Evolutionary conservation across 2,888 invertebrate genomes (phyloP), one percentile per base, ranked within the genome.

Genomic region (Drosophila anomalata): DNA sequence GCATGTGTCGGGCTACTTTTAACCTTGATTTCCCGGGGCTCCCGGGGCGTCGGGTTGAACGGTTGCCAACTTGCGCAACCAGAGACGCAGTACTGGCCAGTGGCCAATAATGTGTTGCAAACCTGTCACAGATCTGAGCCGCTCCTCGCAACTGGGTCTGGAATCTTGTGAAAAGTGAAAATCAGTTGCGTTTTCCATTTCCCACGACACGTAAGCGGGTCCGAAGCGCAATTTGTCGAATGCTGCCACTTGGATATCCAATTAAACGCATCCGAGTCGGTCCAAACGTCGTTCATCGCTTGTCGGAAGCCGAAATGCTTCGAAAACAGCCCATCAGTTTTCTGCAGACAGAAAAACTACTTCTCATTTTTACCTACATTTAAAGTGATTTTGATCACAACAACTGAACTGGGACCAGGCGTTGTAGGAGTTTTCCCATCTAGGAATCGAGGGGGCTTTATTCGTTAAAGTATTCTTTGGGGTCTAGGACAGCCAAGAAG

Each of bases 131-230:
- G 20, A 7, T 50, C 24, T 22, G n/a, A 20, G 26, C n/a, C 60
- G 36, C 60, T 14, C 61, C 60, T n/a, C 7, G 7, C n/a, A 42
- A 3, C 17, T 17, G 14, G 41, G 41, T 20, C 1, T n/a, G 31
- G 9, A 22, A 17, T 2, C 26, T 54, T 29, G 47, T 48, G 11
- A 22, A 61, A 61, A 61, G 61, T 61, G 61, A 62, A 62, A 62
- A 63, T 22, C 22, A 6, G 20, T 42, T 42, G 42, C n/a, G 9
- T 29, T 26, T 41, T 62, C 36, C 62, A 61, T 61, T 61, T 61
- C 39, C 31, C 61, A 61, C 26, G 29, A 61, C 29, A 62, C 63
- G 62, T 62, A 62, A 63, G 22, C 14, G 44, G 20, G n/a, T 33
- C 33, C n/a, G 47, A 22, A 58, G 33, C 24, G 51, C 55, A 56